A percentile compares a stretch with the other conserved stretches of the same genome.
Evolutionary conservation across 1,140 invertebrate species (phyloP).

Genomic region (Scaptomyza pallida): DNA sequence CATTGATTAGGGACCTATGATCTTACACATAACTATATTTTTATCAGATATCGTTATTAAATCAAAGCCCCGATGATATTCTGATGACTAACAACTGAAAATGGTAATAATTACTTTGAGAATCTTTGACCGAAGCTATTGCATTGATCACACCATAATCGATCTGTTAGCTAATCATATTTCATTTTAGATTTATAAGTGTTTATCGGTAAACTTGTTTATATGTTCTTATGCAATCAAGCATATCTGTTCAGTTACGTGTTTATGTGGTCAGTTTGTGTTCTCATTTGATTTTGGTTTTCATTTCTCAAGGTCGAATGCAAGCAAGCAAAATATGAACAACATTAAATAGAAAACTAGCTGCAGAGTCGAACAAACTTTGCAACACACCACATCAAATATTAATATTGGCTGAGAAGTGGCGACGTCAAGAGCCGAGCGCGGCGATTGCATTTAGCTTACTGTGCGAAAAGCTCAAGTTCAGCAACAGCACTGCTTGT

Average conservation of each 20-base stretch:
- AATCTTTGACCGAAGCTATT: too few species aligned
- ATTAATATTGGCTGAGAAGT: conserved; percentile 26
- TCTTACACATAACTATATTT: too few species aligned
- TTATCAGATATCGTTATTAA: too few species aligned
- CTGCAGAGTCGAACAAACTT: conserved; percentile 8
- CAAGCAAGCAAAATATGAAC: too few species aligned
- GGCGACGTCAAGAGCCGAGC: background rate
- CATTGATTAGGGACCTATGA: too few species aligned
- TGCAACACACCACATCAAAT: conserved; percentile 23
- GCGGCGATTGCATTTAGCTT: conserved; percentile 16
- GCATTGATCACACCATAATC: background rate
- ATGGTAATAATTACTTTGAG: too few species aligned
- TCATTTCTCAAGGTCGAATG: conserved; percentile 6
- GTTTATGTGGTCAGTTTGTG: background rate
- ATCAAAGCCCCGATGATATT: too few species aligned
- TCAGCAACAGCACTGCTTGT: conserved; percentile 25
- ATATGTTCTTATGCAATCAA: background rate
- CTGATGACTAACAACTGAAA: too few species aligned
- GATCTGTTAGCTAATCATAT: background rate
- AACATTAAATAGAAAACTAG: conserved; percentile 2
- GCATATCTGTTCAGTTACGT: background rate
- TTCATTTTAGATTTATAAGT: background rate
- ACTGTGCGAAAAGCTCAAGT: conserved; percentile 58
- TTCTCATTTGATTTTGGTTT: conserved; percentile 2
- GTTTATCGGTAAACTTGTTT: background rate